A percentile compares a stretch with the other conserved stretches of the same genome.
phyloP scores from a whole-genome alignment of 1,140 invertebrate genomes.

The Lethocerus indicus region DNA sequence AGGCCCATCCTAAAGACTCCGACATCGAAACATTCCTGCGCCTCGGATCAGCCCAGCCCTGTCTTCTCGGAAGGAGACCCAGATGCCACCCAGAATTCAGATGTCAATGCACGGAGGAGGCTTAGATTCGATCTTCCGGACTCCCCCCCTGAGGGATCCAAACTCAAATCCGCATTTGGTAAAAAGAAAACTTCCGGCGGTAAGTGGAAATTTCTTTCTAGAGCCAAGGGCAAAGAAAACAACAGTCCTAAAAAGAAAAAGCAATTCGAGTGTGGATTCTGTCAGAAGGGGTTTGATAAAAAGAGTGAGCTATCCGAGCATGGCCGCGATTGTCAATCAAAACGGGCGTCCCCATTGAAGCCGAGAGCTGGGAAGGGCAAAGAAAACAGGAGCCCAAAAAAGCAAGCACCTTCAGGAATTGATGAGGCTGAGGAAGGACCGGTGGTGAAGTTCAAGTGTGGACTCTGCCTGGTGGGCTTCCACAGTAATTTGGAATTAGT shows the following conservation, averaged over 20 bases:
- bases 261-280: conserved; percentile 8
- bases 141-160: conserved; percentile 1
- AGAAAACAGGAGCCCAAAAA: background rate
- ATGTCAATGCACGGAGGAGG: conserved; percentile 15
- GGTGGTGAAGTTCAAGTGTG: conserved; percentile 18
- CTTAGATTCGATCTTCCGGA: conserved; percentile 19
- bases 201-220: conserved; percentile 1
- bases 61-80: too few relatives aligned
- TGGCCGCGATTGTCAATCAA: background rate
- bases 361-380: background rate
- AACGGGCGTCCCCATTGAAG: conserved; percentile 1
- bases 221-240: conserved; percentile 3
- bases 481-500: conserved; percentile 17
- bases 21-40: too few relatives aligned
- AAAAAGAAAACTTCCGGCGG: conserved; percentile 12
- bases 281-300: conserved; percentile 8
- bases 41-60: too few relatives aligned
- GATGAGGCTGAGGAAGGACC: conserved; percentile 2
- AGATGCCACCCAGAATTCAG: too few relatives aligned
- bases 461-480: conserved; percentile 17
- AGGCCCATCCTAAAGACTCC: too few relatives aligned
- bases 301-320: conserved; percentile 2
- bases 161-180: conserved; percentile 4
- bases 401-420: conserved; percentile 1
- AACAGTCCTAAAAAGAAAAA: conserved; percentile 10